Evolutionary conservation across 2,888 invertebrate species (phyloP).

Genomic region (Caenorhabditis angaria): DNA sequence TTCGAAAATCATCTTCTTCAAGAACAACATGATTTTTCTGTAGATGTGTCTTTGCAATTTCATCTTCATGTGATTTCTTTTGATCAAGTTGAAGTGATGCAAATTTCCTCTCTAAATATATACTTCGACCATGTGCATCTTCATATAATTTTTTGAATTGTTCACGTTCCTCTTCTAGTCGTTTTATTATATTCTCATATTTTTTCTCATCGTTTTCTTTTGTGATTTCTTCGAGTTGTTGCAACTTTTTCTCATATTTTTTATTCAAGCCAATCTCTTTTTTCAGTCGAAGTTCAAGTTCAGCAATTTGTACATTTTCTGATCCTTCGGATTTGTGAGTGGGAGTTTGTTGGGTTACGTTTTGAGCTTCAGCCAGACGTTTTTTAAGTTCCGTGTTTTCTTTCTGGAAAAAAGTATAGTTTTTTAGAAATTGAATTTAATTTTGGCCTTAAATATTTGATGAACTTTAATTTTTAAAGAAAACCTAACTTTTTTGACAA

Average conservation of each 20-base stretch:
- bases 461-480: no score
- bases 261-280: slow-evolving; percentile 33
- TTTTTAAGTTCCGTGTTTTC: slow-evolving; percentile 40
- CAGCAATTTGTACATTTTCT: slow-evolving; percentile 39
- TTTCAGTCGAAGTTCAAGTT: slow-evolving; percentile 34
- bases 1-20: slow-evolving; percentile 20
- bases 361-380: slow-evolving; percentile 30
- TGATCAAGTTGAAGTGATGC: slow-evolving; percentile 39
- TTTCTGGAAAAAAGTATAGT: slow-evolving; percentile 22
- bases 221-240: slow-evolving; percentile 23
- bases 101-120: slow-evolving; percentile 41
- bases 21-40: not conserved
- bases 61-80: slow-evolving; percentile 21
- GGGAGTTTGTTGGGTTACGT: slow-evolving; percentile 7
- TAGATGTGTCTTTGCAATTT: slow-evolving; percentile 6
- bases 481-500: no score
- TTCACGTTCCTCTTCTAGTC: slow-evolving; percentile 29
- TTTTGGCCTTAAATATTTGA: no score
- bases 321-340: slow-evolving; percentile 14
- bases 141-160: slow-evolving; percentile 43
- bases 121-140: slow-evolving; percentile 34
- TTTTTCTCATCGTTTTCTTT: slow-evolving; percentile 4
- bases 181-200: slow-evolving; percentile 19
- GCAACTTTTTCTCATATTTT: slow-evolving; percentile 30
- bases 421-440: not conserved